These are phyloP conservation scores for Sclerodermus sp. DNA, from an alignment of 2,888 invertebrate species.

Conservation along the genomic window DNA sequence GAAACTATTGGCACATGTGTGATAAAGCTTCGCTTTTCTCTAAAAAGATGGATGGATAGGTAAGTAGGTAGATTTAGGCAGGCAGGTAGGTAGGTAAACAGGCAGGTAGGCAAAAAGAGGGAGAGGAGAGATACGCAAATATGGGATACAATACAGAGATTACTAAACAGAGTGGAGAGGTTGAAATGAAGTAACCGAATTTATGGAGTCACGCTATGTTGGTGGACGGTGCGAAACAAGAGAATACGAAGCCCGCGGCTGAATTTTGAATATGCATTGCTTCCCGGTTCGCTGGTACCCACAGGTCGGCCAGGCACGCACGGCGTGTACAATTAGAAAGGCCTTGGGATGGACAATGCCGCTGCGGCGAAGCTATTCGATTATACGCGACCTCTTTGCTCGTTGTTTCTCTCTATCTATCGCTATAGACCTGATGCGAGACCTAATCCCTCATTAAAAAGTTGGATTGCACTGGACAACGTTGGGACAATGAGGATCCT, in stretches of 20 bases:
- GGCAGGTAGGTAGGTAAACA: constrained; percentile 13
- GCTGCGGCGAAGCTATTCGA: constrained; percentile 36
- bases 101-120: constrained; percentile 5
- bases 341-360: constrained; percentile 41
- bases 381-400: constrained; percentile 44
- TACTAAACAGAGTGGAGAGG: constrained; percentile 23
- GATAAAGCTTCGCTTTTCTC: constrained; percentile 5
- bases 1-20: no score
- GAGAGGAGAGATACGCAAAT: constrained; percentile 1
- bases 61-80: no score
- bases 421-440: constrained; percentile 26
- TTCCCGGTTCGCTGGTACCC: constrained; percentile 36
- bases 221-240: constrained; percentile 40
- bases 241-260: constrained; percentile 49
- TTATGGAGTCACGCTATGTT: constrained; percentile 37
- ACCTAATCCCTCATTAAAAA: constrained; percentile 45
- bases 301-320: background rate
- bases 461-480: constrained; percentile 32
- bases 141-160: background rate
- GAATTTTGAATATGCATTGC: constrained; percentile 57
- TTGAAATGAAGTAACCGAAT: constrained; percentile 55
- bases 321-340: constrained; percentile 16
- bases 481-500: constrained; percentile 1
- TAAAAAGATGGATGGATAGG: no score
- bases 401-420: background rate